Conservation (phyloP, 2,888 invertebrate genomes). For the Xanthorhoe designata region DNA sequence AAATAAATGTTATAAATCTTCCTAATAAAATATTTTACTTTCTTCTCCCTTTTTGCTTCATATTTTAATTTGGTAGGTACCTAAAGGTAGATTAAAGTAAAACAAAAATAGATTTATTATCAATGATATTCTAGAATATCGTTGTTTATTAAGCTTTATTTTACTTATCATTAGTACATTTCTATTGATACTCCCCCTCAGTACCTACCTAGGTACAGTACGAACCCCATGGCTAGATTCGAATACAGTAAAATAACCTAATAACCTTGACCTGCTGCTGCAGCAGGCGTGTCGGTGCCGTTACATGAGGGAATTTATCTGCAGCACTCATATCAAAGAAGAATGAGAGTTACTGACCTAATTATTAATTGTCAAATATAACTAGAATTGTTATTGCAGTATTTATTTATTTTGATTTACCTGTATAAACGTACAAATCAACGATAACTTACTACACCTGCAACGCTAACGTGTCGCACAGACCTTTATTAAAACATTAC, state of each 20-base stretch:
- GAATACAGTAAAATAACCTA: slow-evolving; percentile 22
- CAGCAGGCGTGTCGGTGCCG: slow-evolving; percentile 10
- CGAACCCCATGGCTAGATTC: not conserved
- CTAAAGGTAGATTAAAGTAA: no score
- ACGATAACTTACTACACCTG: not conserved
- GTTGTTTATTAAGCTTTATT: no score
- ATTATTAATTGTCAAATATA: not conserved
- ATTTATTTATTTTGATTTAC: not conserved
- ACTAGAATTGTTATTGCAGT: not conserved
- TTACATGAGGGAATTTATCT: slow-evolving; percentile 17
- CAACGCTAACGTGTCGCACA: slow-evolving; percentile 20
- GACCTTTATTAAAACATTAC: slow-evolving; percentile 36
- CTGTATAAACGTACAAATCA: not conserved
- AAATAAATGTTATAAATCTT: no score
- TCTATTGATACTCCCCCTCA: not conserved
- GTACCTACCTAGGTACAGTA: not conserved
- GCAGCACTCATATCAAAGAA: slow-evolving; percentile 4
- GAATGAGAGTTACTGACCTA: not conserved
- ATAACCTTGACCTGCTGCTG: slow-evolving; percentile 24
- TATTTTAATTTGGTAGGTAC: no score
- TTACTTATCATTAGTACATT: no score
- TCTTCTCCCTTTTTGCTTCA: no score
- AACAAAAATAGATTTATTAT: no score
- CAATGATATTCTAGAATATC: no score
- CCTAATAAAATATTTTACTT: no score